Conservation (phyloP, 37 sponge, comb jelly and placozoan species). For the Chondrilla cf. caribensis region DNA sequence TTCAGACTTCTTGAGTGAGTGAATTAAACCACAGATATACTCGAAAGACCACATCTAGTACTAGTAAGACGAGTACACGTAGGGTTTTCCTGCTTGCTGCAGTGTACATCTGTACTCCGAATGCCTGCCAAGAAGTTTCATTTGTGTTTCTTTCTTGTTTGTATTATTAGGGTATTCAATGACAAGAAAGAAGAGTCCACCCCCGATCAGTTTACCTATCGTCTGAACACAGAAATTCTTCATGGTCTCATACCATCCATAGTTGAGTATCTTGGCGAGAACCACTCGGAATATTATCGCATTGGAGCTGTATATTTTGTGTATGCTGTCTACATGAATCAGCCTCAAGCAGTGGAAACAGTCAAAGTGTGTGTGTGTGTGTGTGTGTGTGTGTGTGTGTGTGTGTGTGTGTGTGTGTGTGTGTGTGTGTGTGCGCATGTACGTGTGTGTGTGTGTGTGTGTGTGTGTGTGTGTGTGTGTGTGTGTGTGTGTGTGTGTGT, state of each 20-base stretch:
- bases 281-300: constrained; percentile 1
- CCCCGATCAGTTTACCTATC: constrained; percentile 1
- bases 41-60: too few species aligned
- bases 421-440: too few species aligned
- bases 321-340: constrained; percentile 23
- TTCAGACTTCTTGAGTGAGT: constrained; percentile 4
- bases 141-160: too few species aligned
- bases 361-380: neutral
- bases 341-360: neutral
- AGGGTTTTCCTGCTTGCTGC: too few species aligned
- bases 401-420: too few species aligned
- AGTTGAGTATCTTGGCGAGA: neutral
- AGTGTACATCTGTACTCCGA: too few species aligned
- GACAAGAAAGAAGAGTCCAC: neutral
- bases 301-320: constrained; percentile 17
- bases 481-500: too few species aligned
- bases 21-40: too few species aligned
- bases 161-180: neutral
- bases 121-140: too few species aligned
- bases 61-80: too few species aligned
- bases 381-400: neutral
- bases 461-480: too few species aligned
- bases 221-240: neutral
- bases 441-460: too few species aligned
- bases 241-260: constrained; percentile 2